Percentiles rank a stretch among this genome's conserved stretches.
These are phyloP conservation scores for Cephus rjabovi DNA, from an alignment of 2,888 invertebrate species.

Conservation along the genomic window DNA sequence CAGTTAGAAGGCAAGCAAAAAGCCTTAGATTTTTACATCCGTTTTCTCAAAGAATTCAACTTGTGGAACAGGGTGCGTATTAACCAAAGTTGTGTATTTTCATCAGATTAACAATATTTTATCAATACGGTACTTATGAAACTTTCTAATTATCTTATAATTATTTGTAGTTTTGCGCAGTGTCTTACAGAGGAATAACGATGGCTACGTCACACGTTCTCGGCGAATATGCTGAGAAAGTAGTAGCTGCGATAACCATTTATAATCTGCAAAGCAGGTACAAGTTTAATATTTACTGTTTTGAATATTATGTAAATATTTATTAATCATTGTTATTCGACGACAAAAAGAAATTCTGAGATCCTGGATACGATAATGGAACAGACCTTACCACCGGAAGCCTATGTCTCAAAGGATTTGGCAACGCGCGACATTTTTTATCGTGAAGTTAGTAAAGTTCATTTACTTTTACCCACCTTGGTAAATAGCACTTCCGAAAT, in stretches of 20 bases:
- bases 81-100: neutral
- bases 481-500: slow-evolving; percentile 73
- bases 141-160: slow-evolving; percentile 15
- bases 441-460: slow-evolving; percentile 76
- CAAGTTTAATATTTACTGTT: slow-evolving; percentile 39
- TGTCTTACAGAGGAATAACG: slow-evolving; percentile 66
- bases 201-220: slow-evolving; percentile 72
- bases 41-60: slow-evolving; percentile 78
- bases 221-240: slow-evolving; percentile 83
- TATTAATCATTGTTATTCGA: slow-evolving; percentile 6
- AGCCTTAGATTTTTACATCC: slow-evolving; percentile 80
- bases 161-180: slow-evolving; percentile 64
- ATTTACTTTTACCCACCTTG: slow-evolving; percentile 75
- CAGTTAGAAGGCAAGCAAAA: slow-evolving; percentile 90
- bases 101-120: neutral
- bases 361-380: slow-evolving; percentile 53
- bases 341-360: slow-evolving; percentile 45
- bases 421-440: slow-evolving; percentile 82
- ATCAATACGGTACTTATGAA: slow-evolving; percentile 9
- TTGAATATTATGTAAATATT: slow-evolving; percentile 19
- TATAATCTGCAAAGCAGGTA: slow-evolving; percentile 73
- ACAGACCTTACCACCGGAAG: slow-evolving; percentile 50
- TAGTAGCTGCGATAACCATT: slow-evolving; percentile 79
- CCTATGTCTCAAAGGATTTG: slow-evolving; percentile 64
- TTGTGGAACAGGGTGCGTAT: slow-evolving; percentile 74